phyloP scores from a whole-genome alignment of 2,888 invertebrate species.

The Caradrina clavipalpis region DNA sequence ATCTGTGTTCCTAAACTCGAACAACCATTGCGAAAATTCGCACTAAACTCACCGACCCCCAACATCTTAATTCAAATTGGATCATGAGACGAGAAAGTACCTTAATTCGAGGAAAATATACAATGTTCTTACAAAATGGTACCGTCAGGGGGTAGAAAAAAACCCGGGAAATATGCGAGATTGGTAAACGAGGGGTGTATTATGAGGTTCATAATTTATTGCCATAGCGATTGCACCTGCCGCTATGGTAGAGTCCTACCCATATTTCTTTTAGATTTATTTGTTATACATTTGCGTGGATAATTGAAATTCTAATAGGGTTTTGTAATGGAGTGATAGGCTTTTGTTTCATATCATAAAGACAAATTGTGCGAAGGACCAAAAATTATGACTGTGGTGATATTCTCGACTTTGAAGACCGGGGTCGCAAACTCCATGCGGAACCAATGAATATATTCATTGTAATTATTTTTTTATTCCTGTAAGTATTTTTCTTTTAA shows the following conservation, averaged over 20 bases:
- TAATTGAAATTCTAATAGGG: slow-evolving; percentile 53
- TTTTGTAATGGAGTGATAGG: slow-evolving; percentile 8
- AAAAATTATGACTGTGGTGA: neutral
- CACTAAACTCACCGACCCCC: slow-evolving; percentile 55
- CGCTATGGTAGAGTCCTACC: slow-evolving; percentile 41
- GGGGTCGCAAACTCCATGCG: neutral
- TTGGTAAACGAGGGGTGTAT: slow-evolving; percentile 66
- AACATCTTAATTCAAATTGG: slow-evolving; percentile 67
- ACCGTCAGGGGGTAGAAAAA: slow-evolving; percentile 40
- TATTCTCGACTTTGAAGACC: neutral
- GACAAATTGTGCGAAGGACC: neutral
- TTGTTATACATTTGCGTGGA: slow-evolving; percentile 43
- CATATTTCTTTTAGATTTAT: slow-evolving; percentile 55
- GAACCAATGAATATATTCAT: no score
- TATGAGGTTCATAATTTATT: slow-evolving; percentile 66
- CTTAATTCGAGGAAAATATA: slow-evolving; percentile 68
- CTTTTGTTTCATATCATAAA: slow-evolving; percentile 23
- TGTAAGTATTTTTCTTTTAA: no score
- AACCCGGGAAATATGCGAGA: slow-evolving; percentile 59
- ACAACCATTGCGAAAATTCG: slow-evolving; percentile 57
- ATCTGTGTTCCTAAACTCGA: slow-evolving; percentile 49
- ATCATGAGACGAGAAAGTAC: slow-evolving; percentile 69
- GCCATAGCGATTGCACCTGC: slow-evolving; percentile 64
- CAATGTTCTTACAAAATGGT: slow-evolving; percentile 63
- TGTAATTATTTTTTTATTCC: no score